These are phyloP conservation scores for Litoditis marina DNA, from an alignment of 2,888 invertebrate genomes.

Conservation along the genomic window DNA sequence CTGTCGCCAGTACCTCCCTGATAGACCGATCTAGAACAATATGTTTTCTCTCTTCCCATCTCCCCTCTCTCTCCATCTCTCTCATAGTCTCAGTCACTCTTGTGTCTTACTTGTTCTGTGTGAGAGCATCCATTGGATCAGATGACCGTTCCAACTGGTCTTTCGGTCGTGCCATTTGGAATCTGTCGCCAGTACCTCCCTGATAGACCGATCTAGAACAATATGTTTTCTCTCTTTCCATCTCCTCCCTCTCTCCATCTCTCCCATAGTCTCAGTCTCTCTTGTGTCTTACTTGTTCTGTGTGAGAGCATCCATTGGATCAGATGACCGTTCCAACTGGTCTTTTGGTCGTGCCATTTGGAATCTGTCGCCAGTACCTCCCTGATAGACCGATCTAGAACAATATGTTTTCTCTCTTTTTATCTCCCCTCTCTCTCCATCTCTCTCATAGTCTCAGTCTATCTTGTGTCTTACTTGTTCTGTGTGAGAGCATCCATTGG, in stretches of 20 bases:
- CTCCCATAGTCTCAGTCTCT: neutral
- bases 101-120: neutral
- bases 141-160: neutral
- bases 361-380: neutral
- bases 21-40: neutral
- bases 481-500: neutral
- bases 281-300: neutral
- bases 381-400: neutral
- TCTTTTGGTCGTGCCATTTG: neutral
- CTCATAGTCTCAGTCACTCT: neutral
- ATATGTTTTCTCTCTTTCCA: no score
- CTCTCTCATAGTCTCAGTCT: no score
- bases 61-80: no score
- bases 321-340: neutral
- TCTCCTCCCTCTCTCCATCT: no score
- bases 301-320: neutral
- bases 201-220: no score
- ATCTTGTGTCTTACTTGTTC: neutral
- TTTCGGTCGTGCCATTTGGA: neutral
- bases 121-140: neutral
- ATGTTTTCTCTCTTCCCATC: neutral
- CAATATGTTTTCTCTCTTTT: no score
- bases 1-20: constrained; percentile 4
- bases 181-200: neutral
- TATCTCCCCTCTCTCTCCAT: no score